Evolutionary conservation across 2,797 vertebrate genomes (phyloP).

Genomic region (Microctenopoma stevenorrisi): DNA sequence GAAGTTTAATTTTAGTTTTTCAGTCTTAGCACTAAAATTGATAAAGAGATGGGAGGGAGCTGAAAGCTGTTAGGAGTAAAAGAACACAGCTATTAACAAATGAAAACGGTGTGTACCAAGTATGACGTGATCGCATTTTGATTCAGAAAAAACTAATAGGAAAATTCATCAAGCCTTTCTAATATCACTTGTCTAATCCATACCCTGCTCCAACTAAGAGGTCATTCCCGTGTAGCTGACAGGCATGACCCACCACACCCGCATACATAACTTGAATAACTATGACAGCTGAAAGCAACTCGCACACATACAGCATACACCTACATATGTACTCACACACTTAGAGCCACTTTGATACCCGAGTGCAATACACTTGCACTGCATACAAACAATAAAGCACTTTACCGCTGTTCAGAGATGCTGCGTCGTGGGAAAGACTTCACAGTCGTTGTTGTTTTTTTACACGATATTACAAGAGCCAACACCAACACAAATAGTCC

Average conservation of each 20-base stretch:
- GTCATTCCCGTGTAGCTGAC: conserved; percentile 26
- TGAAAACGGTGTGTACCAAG: neutral
- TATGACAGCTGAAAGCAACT: conserved; percentile 39
- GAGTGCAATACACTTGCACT: conserved; percentile 35
- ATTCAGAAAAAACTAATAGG: neutral
- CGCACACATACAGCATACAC: neutral
- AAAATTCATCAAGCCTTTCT: conserved; percentile 1
- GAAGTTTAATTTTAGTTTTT: conserved; percentile 1
- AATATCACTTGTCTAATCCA: neutral
- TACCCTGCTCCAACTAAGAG: conserved; percentile 15
- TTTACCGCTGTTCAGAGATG: conserved; percentile 57
- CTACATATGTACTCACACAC: conserved; percentile 12
- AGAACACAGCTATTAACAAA: neutral
- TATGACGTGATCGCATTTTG: neutral
- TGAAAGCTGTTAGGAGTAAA: neutral
- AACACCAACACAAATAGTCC: conserved; percentile 5
- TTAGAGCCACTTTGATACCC: conserved; percentile 43
- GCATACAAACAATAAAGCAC: conserved; percentile 57
- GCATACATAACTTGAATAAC: conserved; percentile 38
- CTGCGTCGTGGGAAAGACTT: conserved; percentile 24
- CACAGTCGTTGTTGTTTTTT: conserved; percentile 11
- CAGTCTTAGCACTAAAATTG: conserved; percentile 6
- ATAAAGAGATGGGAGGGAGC: neutral
- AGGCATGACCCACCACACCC: conserved; percentile 26
- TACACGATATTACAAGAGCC: neutral